Base-by-base conservation (phyloP, 2,113 vertebrate genomes). In the Dromaius novaehollandiae region DNA sequence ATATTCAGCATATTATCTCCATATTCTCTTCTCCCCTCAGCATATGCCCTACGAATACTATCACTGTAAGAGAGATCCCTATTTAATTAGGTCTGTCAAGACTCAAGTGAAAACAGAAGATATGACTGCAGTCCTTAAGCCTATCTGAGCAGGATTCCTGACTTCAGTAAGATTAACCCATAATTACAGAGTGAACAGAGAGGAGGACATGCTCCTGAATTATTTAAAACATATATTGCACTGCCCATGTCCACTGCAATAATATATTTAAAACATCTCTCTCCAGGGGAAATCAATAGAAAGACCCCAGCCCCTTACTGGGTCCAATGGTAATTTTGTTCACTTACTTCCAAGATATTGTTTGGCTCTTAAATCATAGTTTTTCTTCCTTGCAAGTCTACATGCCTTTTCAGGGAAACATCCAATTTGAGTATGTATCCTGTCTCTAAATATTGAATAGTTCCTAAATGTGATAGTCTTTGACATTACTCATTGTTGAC, bases 31-130 rank as follows among this genome's bases (percentile, higher is more conserved):
- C 22, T 61, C 55, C 56, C 25, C 61, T 48, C 21, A 74, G 25
- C 61, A 73, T 34, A 7, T 24, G 48, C 84, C 0, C 0, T 51
- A 68, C 51, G 32, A 80, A 25, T 68, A 34, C 74, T 28, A 14
- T 9, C 38, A 5, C 53, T 53, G 1, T 26, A 82, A 66, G 16
- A 89, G 53, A 87, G 44, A 76, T 63, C 7, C 63, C 56, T 6
- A 0, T 32, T 88, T 90, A 81, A 81, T 82, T 58, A 1, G 1
- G 36, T 42, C 63, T 94, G 70, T 69, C 78, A 91, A 88, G 53
- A 87, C 48, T 69, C 77, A 92, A 76, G 46, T 40, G 20, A 82
- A 88, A 95, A 94, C 69, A 95, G 88, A 69, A 21, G 53, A 36
- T 48, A 16, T 34, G 48, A 65, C 30, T 71, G 50, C 55, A 87